Evolutionary conservation across 2,113 vertebrate species (phyloP), one percentile per base, ranked within the genome.

Genomic region (Hystrix brachyura): DNA sequence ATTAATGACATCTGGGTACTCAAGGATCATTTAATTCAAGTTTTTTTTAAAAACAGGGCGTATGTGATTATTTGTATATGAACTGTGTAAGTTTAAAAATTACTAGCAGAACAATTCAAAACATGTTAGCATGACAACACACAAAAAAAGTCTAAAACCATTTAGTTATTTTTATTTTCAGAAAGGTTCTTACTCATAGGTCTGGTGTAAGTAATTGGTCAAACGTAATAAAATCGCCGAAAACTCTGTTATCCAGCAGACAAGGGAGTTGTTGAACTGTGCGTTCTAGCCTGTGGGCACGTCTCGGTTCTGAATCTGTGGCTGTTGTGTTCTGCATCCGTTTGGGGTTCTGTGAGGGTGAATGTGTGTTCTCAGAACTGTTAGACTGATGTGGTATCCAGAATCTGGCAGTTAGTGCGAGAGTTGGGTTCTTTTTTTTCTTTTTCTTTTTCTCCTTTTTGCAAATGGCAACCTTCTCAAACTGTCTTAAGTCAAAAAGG

Each of bases 51-150:
- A n/a, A 91, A 48, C 76, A 38, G 23, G 29, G 23, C 27, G 59
- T 67, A 88, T 17, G 10, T 5, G 59, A 72, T 53, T 19, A 97
- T 87, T 87, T 88, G 29, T 93, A n/a, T 95, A 23, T 71, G 32
- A 91, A 78, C 1, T 91, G 38, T 2, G 11, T 80, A 78, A 79
- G 74, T 55, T n/a, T 2, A 60, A 83, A 96, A 83, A 64, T 86
- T 80, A 83, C 6, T 72, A 55, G 38, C 21, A 79, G 62, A 80
- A 59, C 18, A 92, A 43, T 25, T 94, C 14, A 90, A 85, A 95
- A 78, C 3, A 67, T 67, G 64, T 93, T 85, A 87, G 8, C 85
- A 80, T 57, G 46, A 71, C 14, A 79, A 55, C 23, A 57, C 7
- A 82, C 38, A 92, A 83, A 89, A 27, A 8, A 23, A 69, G n/a